phyloP scores from a whole-genome alignment of 2,113 vertebrate species.

The Vanacampus margaritifer region DNA sequence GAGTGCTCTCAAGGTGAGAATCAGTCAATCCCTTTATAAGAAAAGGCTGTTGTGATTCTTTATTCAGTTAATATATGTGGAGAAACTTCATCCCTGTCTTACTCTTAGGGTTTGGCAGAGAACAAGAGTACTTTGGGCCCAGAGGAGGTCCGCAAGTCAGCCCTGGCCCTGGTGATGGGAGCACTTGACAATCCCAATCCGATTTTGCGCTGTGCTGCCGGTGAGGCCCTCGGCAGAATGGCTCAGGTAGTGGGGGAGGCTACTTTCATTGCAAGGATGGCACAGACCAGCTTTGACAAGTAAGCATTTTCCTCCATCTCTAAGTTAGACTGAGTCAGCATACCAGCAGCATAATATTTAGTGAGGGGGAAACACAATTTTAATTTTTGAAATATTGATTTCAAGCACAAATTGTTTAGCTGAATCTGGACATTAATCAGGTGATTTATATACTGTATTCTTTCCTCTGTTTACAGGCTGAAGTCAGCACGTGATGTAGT shows the following conservation, averaged over 20 bases:
- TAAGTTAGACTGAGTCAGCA: slow-evolving; percentile 1
- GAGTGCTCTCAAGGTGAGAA: slow-evolving; percentile 91
- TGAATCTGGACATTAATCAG: slow-evolving; percentile 7
- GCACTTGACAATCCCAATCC: slow-evolving; percentile 97
- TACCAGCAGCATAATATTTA: background rate
- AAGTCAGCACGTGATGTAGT: slow-evolving; percentile 98
- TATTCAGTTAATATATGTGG: background rate
- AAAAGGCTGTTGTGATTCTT: background rate
- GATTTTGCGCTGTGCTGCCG: slow-evolving; percentile 94
- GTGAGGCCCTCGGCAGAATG: slow-evolving; percentile 97
- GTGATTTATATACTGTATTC: slow-evolving; percentile 13
- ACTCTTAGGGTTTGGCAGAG: slow-evolving; percentile 89
- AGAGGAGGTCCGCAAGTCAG: slow-evolving; percentile 96
- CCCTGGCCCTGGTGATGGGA: slow-evolving; percentile 95
- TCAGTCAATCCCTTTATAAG: background rate
- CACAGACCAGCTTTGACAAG: slow-evolving; percentile 99
- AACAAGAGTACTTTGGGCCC: slow-evolving; percentile 97
- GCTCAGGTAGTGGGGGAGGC: slow-evolving; percentile 97
- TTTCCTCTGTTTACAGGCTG: slow-evolving; percentile 69
- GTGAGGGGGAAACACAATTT: background rate
- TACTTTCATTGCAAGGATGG: slow-evolving; percentile 97
- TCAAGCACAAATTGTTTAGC: background rate
- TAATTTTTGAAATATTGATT: background rate
- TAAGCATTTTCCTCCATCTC: slow-evolving; percentile 56
- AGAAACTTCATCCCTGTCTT: background rate